These are phyloP conservation scores for Tetheella fluctuosa DNA, from an alignment of 2,888 invertebrate genomes.

Conservation along the genomic window DNA sequence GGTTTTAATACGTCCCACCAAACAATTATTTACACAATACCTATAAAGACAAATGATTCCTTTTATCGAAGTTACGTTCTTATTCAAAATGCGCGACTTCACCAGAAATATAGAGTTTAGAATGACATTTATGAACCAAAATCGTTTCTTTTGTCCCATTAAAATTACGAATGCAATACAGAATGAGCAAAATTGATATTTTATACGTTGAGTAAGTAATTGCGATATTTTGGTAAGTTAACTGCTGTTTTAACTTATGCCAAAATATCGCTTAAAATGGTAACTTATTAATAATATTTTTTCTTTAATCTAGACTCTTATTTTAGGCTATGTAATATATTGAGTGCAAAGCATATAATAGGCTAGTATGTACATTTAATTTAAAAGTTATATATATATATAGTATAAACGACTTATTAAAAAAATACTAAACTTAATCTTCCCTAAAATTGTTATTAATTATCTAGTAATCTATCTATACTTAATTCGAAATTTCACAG, in stretches of 20 bases:
- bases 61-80: neutral
- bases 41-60: neutral
- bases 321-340: conserved; percentile 36
- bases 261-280: conserved; percentile 6
- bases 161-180: conserved; percentile 1
- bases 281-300: neutral
- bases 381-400: conserved; percentile 8
- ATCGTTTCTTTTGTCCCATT: neutral
- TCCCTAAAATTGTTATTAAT: conserved; percentile 64
- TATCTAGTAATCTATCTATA: conserved; percentile 52
- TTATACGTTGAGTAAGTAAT: neutral
- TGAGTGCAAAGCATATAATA: conserved; percentile 43
- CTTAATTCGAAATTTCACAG: conserved; percentile 32
- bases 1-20: neutral
- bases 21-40: neutral
- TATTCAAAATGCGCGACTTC: neutral
- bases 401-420: conserved; percentile 24
- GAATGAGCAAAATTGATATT: too few species aligned
- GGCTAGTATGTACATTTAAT: conserved; percentile 16
- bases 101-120: neutral
- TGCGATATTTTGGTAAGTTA: neutral
- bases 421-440: conserved; percentile 45
- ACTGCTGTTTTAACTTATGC: neutral
- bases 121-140: neutral
- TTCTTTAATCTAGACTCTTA: conserved; percentile 5